A percentile compares a stretch with the other conserved stretches of the same genome.
Evolutionary conservation across 2,113 vertebrate species (phyloP).

Genomic region (Planiliza haematocheilus): DNA sequence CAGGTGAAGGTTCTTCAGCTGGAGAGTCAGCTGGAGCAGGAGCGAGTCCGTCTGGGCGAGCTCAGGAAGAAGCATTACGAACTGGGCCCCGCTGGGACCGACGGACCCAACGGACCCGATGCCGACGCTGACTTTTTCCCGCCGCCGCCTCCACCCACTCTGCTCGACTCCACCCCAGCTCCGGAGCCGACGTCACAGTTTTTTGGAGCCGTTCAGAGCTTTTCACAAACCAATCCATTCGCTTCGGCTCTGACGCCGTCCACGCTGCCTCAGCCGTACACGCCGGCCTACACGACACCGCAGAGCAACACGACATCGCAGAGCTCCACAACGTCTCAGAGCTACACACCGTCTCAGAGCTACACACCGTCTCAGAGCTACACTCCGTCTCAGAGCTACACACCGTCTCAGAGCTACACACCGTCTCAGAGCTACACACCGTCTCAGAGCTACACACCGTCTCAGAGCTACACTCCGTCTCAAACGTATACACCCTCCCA

Average conservation of each 20-base stretch:
- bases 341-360: background rate
- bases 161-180: constrained; percentile 41
- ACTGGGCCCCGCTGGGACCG: constrained; percentile 80
- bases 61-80: constrained; percentile 94
- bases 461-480: constrained; percentile 28
- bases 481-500: constrained; percentile 22
- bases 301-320: background rate
- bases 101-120: constrained; percentile 36
- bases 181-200: background rate
- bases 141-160: constrained; percentile 68
- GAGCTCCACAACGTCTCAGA: background rate
- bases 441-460: background rate
- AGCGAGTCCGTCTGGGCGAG: constrained; percentile 91
- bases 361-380: constrained; percentile 18
- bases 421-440: background rate
- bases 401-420: constrained; percentile 13
- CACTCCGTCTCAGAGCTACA: background rate
- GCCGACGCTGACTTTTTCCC: constrained; percentile 69
- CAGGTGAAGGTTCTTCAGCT: constrained; percentile 95
- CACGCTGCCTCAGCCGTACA: constrained; percentile 37
- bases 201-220: too few species aligned
- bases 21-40: constrained; percentile 91
- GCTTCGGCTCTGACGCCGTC: constrained; percentile 12
- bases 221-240: constrained; percentile 32
- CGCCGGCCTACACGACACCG: background rate